Evolutionary conservation across 2,888 invertebrate genomes (phyloP).

Genomic region (Cerastis rubricosa): DNA sequence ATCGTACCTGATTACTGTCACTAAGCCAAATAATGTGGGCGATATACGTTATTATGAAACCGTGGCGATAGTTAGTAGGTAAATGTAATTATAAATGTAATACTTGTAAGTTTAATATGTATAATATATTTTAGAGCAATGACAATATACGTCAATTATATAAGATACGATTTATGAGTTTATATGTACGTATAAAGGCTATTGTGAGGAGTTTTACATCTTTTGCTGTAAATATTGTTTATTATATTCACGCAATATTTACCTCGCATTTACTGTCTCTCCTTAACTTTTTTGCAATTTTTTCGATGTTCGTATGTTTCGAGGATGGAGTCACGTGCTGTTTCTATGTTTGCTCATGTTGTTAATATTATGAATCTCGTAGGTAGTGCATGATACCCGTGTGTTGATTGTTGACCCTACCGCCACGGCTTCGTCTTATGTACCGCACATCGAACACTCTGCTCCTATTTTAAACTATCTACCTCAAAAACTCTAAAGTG

Average conservation of each 20-base stretch:
- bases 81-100: constrained; percentile 71
- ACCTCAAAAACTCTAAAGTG: constrained; percentile 82
- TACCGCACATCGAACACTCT: constrained; percentile 67
- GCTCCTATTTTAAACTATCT: constrained; percentile 78
- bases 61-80: constrained; percentile 80
- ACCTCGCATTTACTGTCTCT: constrained; percentile 66
- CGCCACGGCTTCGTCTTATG: constrained; percentile 80
- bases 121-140: constrained; percentile 79
- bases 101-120: constrained; percentile 76
- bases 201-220: constrained; percentile 65
- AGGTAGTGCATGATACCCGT: constrained; percentile 73
- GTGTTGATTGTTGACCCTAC: constrained; percentile 72
- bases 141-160: constrained; percentile 88
- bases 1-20: constrained; percentile 84
- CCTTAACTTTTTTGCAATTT: constrained; percentile 50
- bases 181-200: constrained; percentile 67
- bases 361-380: constrained; percentile 84
- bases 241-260: constrained; percentile 67
- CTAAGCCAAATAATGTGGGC: constrained; percentile 80
- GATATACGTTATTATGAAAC: constrained; percentile 75
- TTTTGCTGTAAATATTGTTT: constrained; percentile 75
- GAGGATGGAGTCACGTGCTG: constrained; percentile 67
- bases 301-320: constrained; percentile 69
- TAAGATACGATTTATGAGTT: constrained; percentile 81
- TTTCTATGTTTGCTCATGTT: constrained; percentile 75